Evolutionary conservation across 2,888 invertebrate genomes (phyloP).

Genomic region (Camponotus fellah): DNA sequence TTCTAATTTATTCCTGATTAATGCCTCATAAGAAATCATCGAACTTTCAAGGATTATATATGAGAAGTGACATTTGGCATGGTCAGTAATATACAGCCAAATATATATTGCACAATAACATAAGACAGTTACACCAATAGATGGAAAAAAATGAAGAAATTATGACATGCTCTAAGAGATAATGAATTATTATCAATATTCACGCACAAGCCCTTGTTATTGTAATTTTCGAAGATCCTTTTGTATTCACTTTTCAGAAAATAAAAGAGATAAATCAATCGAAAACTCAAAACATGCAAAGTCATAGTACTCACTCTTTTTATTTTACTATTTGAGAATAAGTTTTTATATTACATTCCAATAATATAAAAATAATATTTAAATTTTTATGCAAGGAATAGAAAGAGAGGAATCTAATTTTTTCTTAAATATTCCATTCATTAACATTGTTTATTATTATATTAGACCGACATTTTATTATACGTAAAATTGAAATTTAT

Average conservation of each 20-base stretch:
- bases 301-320: not conserved
- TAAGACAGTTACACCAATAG: not conserved
- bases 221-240: not conserved
- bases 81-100: conserved; percentile 37
- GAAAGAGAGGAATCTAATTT: not conserved
- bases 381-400: not conserved
- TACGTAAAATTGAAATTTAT: not conserved
- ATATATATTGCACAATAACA: conserved; percentile 21
- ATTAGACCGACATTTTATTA: not conserved
- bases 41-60: not conserved
- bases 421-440: not conserved
- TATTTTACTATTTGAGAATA: not conserved
- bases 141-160: not conserved
- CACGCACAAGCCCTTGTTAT: not conserved
- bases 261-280: not conserved
- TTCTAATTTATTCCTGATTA: conserved; percentile 24
- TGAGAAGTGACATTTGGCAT: conserved; percentile 19
- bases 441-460: not conserved
- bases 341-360: not conserved
- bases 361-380: not conserved
- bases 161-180: not conserved
- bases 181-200: conserved; percentile 1
- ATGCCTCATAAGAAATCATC: conserved; percentile 6
- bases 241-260: not conserved
- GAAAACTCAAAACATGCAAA: not conserved